Conservation (phyloP, 2,888 invertebrate species). For the Fabriciana adippe region DNA sequence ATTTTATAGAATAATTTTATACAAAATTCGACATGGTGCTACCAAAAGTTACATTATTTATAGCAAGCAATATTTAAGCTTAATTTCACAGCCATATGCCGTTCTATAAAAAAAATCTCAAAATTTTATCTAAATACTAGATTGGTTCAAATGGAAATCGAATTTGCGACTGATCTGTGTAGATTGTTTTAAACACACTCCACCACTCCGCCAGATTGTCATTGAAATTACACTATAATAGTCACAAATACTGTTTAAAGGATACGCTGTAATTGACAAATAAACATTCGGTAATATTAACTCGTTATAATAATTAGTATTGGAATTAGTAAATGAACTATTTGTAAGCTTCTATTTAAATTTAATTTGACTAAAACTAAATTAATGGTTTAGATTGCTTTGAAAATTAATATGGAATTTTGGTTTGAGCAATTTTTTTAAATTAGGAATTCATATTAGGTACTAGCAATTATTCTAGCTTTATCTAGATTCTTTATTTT, state of each 20-base stretch:
- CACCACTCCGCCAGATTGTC: not conserved
- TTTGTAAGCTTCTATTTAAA: constrained; percentile 27
- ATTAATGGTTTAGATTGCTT: constrained; percentile 18
- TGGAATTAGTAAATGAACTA: constrained; percentile 29
- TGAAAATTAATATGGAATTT: not conserved
- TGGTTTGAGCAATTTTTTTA: not conserved
- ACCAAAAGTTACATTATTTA: no score
- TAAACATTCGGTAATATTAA: constrained; percentile 35
- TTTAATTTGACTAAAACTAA: constrained; percentile 31
- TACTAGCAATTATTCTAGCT: not conserved
- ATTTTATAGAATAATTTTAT: no score
- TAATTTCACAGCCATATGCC: no score
- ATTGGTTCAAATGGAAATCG: not conserved
- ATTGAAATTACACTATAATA: constrained; percentile 9
- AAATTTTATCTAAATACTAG: no score
- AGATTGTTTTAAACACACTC: not conserved
- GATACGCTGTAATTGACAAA: constrained; percentile 41
- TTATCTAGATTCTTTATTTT: not conserved
- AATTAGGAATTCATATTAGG: not conserved
- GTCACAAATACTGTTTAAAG: constrained; percentile 32
- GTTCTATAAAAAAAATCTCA: no score
- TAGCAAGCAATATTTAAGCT: no score
- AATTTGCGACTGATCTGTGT: not conserved
- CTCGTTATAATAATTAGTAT: constrained; percentile 39
- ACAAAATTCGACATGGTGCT: no score